Evolutionary conservation across 2,888 invertebrate species (phyloP).

Genomic region (Spilosoma lubricipeda): DNA sequence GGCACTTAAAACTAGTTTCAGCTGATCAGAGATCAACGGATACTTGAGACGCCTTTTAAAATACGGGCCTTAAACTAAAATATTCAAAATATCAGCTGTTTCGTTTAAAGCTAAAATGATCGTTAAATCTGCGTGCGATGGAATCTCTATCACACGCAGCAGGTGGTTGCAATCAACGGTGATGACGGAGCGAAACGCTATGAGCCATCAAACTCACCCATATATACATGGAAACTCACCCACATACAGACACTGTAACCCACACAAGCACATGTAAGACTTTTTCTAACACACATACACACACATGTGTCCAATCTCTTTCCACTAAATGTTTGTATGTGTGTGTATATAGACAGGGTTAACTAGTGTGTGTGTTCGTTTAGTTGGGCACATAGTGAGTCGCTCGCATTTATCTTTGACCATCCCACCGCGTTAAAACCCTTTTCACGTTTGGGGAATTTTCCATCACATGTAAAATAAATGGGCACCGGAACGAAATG

Average conservation of each 20-base stretch:
- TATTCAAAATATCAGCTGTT: neutral
- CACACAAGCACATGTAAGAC: constrained; percentile 15
- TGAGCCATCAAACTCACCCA: constrained; percentile 34
- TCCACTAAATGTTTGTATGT: constrained; percentile 25
- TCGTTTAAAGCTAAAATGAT: constrained; percentile 8
- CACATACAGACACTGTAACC: constrained; percentile 7
- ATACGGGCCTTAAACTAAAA: no score
- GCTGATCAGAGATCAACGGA: no score
- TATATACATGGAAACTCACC: no score
- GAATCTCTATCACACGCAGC: constrained; percentile 23
- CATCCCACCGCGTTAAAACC: constrained; percentile 31
- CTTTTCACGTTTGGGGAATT: constrained; percentile 50
- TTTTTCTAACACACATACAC: neutral
- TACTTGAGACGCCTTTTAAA: no score
- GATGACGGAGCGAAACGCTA: constrained; percentile 43
- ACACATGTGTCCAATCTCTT: neutral
- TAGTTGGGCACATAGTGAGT: constrained; percentile 11
- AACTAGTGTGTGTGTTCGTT: constrained; percentile 24
- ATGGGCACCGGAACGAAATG: constrained; percentile 32
- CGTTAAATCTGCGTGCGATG: constrained; percentile 9
- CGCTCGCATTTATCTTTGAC: constrained; percentile 27
- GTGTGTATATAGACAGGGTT: constrained; percentile 15
- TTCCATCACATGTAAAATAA: constrained; percentile 54
- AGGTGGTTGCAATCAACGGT: constrained; percentile 50
- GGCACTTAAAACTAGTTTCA: no score